phyloP scores from a whole-genome alignment of 2,888 invertebrate genomes.

The Encarsia formosa region DNA sequence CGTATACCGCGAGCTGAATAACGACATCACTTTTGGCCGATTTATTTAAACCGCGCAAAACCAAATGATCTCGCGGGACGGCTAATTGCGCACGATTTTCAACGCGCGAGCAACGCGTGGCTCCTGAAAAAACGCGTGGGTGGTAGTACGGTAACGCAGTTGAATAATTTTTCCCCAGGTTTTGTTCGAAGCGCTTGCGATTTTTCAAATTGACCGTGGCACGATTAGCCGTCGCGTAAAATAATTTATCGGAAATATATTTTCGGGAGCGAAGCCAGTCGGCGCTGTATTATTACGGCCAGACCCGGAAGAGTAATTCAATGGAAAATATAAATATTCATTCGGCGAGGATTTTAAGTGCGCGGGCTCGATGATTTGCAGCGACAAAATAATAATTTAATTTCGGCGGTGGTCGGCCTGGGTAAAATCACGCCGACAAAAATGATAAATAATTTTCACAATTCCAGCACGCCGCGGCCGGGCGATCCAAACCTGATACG shows the following conservation, averaged over 20 bases:
- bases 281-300: constrained; percentile 16
- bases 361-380: constrained; percentile 45
- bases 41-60: constrained; percentile 25
- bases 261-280: neutral
- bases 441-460: constrained; percentile 49
- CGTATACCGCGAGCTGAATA: constrained; percentile 9
- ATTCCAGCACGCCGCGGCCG: neutral
- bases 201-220: constrained; percentile 15
- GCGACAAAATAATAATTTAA: constrained; percentile 51
- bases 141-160: neutral
- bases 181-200: constrained; percentile 12
- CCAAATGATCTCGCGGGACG: constrained; percentile 27
- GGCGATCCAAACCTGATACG: neutral
- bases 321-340: constrained; percentile 53
- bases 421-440: constrained; percentile 45
- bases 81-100: constrained; percentile 26
- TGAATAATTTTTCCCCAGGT: constrained; percentile 20
- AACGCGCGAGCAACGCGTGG: constrained; percentile 1
- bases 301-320: constrained; percentile 50
- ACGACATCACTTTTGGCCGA: constrained; percentile 23
- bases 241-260: constrained; percentile 50
- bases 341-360: constrained; percentile 45
- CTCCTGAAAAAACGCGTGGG: neutral
- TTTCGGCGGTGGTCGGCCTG: constrained; percentile 34
- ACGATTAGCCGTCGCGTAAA: constrained; percentile 48